These are phyloP conservation scores for Dioctria linearis DNA, from an alignment of 2,888 invertebrate genomes.

Conservation along the genomic window DNA sequence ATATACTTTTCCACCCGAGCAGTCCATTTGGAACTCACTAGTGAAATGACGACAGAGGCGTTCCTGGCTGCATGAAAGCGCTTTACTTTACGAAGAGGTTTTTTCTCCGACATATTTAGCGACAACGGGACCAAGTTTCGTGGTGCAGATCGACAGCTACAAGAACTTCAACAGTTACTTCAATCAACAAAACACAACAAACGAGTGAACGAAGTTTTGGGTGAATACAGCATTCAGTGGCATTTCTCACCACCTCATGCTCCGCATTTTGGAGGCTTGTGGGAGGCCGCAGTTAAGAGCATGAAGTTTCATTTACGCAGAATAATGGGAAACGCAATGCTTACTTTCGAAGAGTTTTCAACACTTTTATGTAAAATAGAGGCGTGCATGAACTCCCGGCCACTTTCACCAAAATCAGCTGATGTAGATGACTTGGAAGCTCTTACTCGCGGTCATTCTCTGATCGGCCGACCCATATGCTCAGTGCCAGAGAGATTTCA, in stretches of 20 bases:
- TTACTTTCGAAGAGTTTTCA: constrained; percentile 60
- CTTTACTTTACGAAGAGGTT: constrained; percentile 33
- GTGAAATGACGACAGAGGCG: constrained; percentile 56
- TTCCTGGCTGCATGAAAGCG: constrained; percentile 61
- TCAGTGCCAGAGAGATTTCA: too few species aligned
- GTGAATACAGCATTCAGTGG: constrained; percentile 59
- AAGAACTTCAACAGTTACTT: neutral
- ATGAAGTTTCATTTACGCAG: constrained; percentile 34
- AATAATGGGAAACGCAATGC: neutral
- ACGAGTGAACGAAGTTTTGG: neutral
- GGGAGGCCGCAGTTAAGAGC: constrained; percentile 30
- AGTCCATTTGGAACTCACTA: constrained; percentile 36
- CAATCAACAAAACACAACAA: neutral
- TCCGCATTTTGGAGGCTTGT: constrained; percentile 46
- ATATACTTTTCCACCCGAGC: too few species aligned
- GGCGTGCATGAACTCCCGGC: neutral
- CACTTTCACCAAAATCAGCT: too few species aligned
- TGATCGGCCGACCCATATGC: too few species aligned
- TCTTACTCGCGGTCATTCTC: too few species aligned
- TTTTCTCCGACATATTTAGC: neutral
- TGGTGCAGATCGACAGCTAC: constrained; percentile 53
- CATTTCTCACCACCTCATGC: constrained; percentile 40
- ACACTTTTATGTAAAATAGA: constrained; percentile 61
- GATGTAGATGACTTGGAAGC: too few species aligned
- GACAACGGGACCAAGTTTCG: constrained; percentile 41